Conservation (phyloP, 2,888 invertebrate genomes). For the Tenthredo mesomela region DNA sequence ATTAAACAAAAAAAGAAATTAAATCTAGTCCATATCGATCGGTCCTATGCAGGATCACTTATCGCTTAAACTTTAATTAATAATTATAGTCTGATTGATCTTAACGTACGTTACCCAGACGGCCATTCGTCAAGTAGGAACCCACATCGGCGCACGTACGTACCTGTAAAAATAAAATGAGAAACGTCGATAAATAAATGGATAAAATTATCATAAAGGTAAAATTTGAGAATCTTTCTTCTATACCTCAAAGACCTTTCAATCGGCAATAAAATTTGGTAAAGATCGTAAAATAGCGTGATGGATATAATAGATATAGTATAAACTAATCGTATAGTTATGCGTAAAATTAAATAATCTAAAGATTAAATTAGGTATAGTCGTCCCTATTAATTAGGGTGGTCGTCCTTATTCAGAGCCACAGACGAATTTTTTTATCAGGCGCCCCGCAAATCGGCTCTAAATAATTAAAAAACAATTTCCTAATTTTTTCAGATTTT, state of each 20-base stretch:
- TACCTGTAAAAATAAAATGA: slow-evolving; percentile 50
- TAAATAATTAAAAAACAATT: no score
- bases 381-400: no score
- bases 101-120: slow-evolving; percentile 52
- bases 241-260: neutral
- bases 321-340: neutral
- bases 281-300: neutral
- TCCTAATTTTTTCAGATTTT: no score
- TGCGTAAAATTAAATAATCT: neutral
- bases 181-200: neutral
- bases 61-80: slow-evolving; percentile 23
- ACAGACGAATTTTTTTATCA: no score
- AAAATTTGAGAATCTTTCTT: neutral
- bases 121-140: slow-evolving; percentile 52
- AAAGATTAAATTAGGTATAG: neutral
- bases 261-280: neutral
- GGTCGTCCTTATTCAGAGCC: no score
- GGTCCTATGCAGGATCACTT: neutral
- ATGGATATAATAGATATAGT: neutral
- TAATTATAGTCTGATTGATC: slow-evolving; percentile 48
- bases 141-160: slow-evolving; percentile 52
- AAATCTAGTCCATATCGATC: no score
- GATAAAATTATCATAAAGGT: neutral
- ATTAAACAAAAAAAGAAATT: neutral
- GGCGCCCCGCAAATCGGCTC: no score